Base-by-base conservation (phyloP, 2,113 vertebrate genomes). In the Gymnogyps californianus region DNA sequence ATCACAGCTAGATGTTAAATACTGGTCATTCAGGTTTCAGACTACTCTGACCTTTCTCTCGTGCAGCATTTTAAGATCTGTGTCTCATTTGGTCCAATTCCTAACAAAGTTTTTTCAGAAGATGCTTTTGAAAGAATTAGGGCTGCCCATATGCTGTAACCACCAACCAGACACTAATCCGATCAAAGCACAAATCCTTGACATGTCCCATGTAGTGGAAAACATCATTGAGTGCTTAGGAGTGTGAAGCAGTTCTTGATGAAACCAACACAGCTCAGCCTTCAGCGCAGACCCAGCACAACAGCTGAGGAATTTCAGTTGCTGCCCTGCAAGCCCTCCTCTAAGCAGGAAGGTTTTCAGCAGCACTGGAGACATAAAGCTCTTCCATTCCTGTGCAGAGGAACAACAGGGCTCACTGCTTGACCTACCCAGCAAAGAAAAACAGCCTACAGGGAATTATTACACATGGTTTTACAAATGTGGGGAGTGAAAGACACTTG, bases 151-250 rank as follows among this genome's bases (percentile, higher is more conserved):
- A 38, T 3, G 5, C 29, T 67, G n/a, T 49, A 87, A 64, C 29
- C 62, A 83, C 52, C 47, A 91, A 46, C 8, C 46, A 69, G 70
- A 77, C 78, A 77, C 24, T 93, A 87, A 85, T 65, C 40, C 42
- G 87, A 88, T 77, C 44, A 80, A 88, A 94, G 40, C 58, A 86
- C 26, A 94, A 88, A 91, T 90, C 36, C 38, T 36, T 90, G 49
- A 44, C 28, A 49, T 46, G 42, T 80, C 40, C 40, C 51, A 51
- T 3, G 0, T 14, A 90, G 38, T 0, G 0, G 75, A 90, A 93
- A 83, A 26, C 47, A 57, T 71, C 36, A 49, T 16, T 62, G 36
- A 77, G 44, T 62, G 20, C 55, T 89, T 92, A 42, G 16, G 51
- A 92, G 24, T 36, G 55, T 75, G 52, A 94, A 91, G 36, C 44